Conservation (phyloP, 2,113 vertebrate genomes). For the Tonatia bakeri region DNA sequence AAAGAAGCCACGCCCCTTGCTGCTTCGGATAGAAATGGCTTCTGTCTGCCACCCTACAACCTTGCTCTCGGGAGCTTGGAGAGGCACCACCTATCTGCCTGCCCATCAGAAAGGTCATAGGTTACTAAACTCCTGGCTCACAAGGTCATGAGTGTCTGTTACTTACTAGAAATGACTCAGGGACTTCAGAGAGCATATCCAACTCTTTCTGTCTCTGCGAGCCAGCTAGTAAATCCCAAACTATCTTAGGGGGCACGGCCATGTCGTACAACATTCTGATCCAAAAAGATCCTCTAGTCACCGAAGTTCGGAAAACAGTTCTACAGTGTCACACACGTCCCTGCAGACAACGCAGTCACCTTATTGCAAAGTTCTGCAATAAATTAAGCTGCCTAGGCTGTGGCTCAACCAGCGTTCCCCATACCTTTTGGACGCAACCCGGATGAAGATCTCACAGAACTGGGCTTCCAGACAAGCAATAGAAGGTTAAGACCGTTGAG, state of each 20-base stretch:
- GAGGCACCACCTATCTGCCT: fast-evolving
- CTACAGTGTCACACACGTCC: neutral
- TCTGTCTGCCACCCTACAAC: neutral
- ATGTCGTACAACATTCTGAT: too few species aligned
- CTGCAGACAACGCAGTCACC: neutral
- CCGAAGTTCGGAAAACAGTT: neutral
- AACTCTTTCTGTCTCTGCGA: neutral
- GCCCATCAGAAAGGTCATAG: fast-evolving
- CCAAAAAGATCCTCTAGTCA: neutral
- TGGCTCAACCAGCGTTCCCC: neutral
- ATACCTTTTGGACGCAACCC: neutral
- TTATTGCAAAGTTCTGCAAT: fast-evolving
- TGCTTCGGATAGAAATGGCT: fast-evolving
- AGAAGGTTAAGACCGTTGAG: fast-evolving
- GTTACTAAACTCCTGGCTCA: neutral
- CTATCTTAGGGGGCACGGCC: neutral
- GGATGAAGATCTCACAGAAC: neutral
- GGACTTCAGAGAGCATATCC: neutral
- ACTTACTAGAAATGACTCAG: neutral
- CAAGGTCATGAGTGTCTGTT: fast-evolving
- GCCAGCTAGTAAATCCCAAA: neutral
- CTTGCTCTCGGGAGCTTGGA: fast-evolving
- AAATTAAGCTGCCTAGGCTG: neutral
- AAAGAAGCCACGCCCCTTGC: too few species aligned
- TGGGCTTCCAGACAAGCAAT: neutral